phyloP scores from a whole-genome alignment of 2,113 vertebrate species.

The Pithys albifrons region DNA sequence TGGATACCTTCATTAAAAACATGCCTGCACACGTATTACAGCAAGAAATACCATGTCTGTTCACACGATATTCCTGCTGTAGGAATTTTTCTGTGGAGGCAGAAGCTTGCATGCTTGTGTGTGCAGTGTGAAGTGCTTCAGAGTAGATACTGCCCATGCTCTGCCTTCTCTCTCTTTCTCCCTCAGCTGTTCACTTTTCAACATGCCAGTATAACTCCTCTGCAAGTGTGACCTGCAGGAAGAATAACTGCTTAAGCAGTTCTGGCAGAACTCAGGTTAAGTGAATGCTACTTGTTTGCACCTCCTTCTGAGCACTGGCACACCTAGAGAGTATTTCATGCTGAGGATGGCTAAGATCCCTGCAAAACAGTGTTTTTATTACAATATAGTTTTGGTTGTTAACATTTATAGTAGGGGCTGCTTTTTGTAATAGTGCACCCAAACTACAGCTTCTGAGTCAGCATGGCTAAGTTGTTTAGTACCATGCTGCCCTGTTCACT shows the following conservation, averaged over 20 bases:
- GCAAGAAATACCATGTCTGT: not conserved
- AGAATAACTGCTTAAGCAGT: not conserved
- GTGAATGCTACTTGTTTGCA: not conserved
- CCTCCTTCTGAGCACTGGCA: not conserved
- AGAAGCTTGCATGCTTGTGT: not conserved
- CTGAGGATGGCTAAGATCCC: not conserved
- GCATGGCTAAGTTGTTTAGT: not conserved
- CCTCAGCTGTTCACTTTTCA: not conserved
- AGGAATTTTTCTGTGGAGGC: not conserved
- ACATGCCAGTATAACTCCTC: not conserved
- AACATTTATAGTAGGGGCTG: not conserved
- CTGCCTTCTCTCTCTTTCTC: not conserved
- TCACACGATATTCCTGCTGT: not conserved
- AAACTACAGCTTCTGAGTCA: not conserved
- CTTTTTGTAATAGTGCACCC: not conserved
- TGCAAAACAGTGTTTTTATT: not conserved
- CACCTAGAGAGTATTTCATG: not conserved
- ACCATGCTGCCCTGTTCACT: rapidly evolving
- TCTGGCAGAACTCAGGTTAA: not conserved
- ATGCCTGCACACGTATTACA: not conserved
- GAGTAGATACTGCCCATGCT: not conserved
- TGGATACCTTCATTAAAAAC: not conserved
- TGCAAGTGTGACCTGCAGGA: not conserved
- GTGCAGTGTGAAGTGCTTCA: not conserved
- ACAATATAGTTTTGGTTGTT: not conserved